A percentile compares a stretch with the other conserved stretches of the same genome.
Evolutionary conservation across 2,888 invertebrate genomes (phyloP).

Genomic region (Hetaerina titia): DNA sequence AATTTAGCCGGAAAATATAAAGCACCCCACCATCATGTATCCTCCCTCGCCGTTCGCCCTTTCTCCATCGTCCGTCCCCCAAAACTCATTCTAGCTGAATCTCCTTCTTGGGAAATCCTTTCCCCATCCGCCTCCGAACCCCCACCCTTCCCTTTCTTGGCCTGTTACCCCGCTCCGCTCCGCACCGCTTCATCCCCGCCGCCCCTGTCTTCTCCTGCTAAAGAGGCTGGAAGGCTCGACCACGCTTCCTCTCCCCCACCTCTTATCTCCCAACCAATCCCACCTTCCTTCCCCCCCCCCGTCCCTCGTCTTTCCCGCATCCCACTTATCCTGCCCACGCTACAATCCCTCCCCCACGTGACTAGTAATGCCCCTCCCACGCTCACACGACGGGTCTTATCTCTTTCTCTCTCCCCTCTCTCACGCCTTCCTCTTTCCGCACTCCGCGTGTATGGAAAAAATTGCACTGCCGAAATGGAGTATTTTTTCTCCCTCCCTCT

Average conservation of each 20-base stretch:
- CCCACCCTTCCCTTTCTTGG: background rate
- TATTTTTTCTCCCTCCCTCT: background rate
- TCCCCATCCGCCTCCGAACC: background rate
- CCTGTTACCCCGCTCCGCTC: too few species aligned
- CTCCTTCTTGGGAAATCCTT: constrained; percentile 21
- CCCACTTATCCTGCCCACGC: background rate
- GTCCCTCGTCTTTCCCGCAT: background rate
- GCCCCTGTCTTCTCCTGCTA: constrained; percentile 30
- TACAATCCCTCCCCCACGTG: background rate
- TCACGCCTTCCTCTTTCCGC: background rate
- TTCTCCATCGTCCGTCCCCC: background rate
- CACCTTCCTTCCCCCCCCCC: constrained; percentile 7
- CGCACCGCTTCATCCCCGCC: background rate
- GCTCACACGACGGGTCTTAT: background rate
- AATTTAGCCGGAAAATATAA: constrained; percentile 10
- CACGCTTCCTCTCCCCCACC: background rate
- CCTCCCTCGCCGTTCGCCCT: background rate
- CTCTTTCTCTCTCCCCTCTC: background rate
- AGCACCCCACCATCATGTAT: background rate
- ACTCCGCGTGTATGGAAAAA: constrained; percentile 5
- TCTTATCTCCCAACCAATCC: constrained; percentile 2
- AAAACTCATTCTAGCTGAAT: constrained; percentile 3
- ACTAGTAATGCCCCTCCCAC: background rate
- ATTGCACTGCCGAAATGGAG: background rate
- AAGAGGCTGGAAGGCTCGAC: constrained; percentile 42